A percentile compares a stretch with the other conserved stretches of the same genome.
These are phyloP conservation scores for Branchinecta sandiegonensis DNA, from an alignment of 2,888 invertebrate species.

Conservation along the genomic window DNA sequence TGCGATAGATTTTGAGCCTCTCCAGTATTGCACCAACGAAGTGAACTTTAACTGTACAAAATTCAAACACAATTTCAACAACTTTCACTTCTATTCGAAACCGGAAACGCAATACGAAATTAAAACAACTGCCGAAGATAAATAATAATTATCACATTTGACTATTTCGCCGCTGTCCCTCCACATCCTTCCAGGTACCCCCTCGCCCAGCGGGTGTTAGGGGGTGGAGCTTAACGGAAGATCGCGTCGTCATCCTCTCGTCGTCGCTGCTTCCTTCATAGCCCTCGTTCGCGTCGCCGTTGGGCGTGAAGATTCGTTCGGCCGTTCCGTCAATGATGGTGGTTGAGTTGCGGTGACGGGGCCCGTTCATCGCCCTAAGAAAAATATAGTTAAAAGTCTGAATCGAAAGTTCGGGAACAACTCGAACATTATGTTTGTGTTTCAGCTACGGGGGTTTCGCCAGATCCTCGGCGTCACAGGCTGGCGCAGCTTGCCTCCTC, in stretches of 20 bases:
- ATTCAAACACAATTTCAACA: too few relatives aligned
- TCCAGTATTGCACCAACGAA: too few relatives aligned
- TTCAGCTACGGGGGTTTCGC: too few relatives aligned
- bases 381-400: neutral
- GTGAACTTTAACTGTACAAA: too few relatives aligned
- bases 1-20: too few relatives aligned
- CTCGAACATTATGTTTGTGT: too few relatives aligned
- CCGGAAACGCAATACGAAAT: too few relatives aligned
- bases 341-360: conserved; percentile 19
- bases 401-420: too few relatives aligned
- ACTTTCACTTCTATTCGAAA: too few relatives aligned
- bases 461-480: too few relatives aligned
- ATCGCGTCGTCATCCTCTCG: conserved; percentile 12
- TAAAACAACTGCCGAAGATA: too few relatives aligned
- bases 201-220: neutral
- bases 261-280: conserved; percentile 20
- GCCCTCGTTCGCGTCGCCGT: conserved; percentile 22
- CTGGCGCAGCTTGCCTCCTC: too few relatives aligned
- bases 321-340: conserved; percentile 25
- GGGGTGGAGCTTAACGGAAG: conserved; percentile 19
- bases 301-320: conserved; percentile 24
- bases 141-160: conserved; percentile 13
- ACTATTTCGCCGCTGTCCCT: conserved; percentile 16
- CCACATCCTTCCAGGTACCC: conserved; percentile 17
- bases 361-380: neutral